These are phyloP conservation scores for Drosophila ficusphila DNA, from an alignment of 1,140 invertebrate species.

Conservation along the genomic window DNA sequence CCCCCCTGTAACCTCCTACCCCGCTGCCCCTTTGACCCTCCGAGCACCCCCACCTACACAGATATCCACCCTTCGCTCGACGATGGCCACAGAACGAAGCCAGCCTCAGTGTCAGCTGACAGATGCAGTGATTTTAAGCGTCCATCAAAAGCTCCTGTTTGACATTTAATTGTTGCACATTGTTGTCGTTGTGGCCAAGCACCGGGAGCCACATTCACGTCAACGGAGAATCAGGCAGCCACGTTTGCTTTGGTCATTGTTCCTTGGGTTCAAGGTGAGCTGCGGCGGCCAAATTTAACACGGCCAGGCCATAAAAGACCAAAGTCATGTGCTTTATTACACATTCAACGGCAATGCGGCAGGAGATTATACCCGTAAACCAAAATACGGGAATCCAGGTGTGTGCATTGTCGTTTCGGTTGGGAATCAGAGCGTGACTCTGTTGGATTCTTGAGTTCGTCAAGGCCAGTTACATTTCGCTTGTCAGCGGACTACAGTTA, in stretches of 20 bases:
- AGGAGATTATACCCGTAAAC: constrained; percentile 50
- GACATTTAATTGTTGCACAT: constrained; percentile 80
- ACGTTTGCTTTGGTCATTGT: constrained; percentile 26
- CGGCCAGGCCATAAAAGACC: constrained; percentile 58
- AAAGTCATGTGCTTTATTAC: constrained; percentile 79
- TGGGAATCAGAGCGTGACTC: constrained; percentile 44
- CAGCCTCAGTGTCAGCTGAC: constrained; percentile 55
- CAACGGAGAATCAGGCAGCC: constrained; percentile 15
- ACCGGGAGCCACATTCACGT: constrained; percentile 9
- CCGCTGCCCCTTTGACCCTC: not conserved
- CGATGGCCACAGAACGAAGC: constrained; percentile 43
- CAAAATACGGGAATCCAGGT: constrained; percentile 23
- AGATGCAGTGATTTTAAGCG: constrained; percentile 79
- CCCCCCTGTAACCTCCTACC: too few relatives aligned
- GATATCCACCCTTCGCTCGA: not conserved
- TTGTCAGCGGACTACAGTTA: not conserved
- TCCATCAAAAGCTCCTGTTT: constrained; percentile 78
- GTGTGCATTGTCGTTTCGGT: constrained; percentile 34
- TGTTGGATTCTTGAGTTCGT: constrained; percentile 9
- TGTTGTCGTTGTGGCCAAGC: constrained; percentile 44
- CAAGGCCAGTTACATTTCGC: constrained; percentile 10
- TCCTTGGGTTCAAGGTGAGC: constrained; percentile 39
- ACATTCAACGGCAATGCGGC: constrained; percentile 79
- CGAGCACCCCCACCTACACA: not conserved
- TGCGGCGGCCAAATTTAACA: constrained; percentile 62